A percentile compares a stretch with the other conserved stretches of the same genome.
Conservation (phyloP, 2,113 vertebrate species). For the Ariopsis seemanni region DNA sequence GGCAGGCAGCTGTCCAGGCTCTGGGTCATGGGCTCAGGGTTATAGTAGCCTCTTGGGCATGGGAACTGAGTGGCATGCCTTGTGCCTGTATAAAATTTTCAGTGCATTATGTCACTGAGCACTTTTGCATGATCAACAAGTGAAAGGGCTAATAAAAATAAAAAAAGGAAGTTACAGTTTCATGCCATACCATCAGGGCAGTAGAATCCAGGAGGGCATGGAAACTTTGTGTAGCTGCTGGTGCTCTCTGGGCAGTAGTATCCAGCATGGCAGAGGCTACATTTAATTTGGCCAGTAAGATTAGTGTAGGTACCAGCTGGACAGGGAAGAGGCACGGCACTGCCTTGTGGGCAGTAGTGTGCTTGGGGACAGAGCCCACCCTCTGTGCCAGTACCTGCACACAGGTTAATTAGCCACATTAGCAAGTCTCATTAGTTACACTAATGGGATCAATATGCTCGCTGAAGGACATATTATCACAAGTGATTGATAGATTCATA, state of each 20-base stretch:
- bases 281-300: constrained; percentile 77
- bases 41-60: constrained; percentile 93
- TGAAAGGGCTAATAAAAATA: not conserved
- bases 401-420: constrained; percentile 39
- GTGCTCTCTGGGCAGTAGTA: constrained; percentile 86
- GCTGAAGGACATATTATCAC: not conserved
- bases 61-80: constrained; percentile 83
- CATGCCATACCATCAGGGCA: constrained; percentile 84
- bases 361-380: constrained; percentile 81
- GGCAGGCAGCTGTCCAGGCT: constrained; percentile 93
- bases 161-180: not conserved
- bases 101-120: not conserved
- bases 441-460: not conserved
- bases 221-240: constrained; percentile 73
- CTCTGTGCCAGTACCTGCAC: constrained; percentile 62
- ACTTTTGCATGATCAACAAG: not conserved
- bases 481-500: constrained; percentile 36
- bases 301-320: constrained; percentile 84
- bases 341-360: constrained; percentile 83
- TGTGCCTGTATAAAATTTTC: constrained; percentile 74
- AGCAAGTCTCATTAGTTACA: not conserved
- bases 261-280: constrained; percentile 82
- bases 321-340: constrained; percentile 75
- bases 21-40: constrained; percentile 86
- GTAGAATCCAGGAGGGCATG: constrained; percentile 87